Base-by-base conservation (phyloP, 2,113 vertebrate species). In the Calonectris borealis region DNA sequence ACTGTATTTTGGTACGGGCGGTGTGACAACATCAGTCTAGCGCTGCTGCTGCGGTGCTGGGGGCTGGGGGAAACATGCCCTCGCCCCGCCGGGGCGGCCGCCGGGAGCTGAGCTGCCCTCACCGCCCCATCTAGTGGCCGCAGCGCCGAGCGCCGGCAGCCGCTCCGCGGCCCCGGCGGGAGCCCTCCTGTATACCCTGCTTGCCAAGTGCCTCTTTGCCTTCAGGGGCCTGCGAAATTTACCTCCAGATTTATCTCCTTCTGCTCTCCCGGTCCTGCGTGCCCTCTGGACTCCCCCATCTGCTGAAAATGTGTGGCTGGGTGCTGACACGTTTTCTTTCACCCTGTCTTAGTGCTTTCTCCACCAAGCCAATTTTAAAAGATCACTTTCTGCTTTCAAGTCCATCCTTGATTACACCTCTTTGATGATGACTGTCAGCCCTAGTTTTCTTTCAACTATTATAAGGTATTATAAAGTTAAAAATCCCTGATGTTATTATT, bases 1-100 rank as follows among this genome's bases (percentile, higher is more conserved):
- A 0, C 49, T 10, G 5, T 36, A 8, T 14, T 27, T 51, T 5
- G 21, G 27, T 8, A 10, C 0, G 5, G 11, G 6, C 7, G 17
- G 3, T 25, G 31, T 16, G 36, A 15, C 40, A 46, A 4, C 48
- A 34, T 20, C 44, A 10, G 4, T 2, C 27, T 13, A 16, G 29
- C 8, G 2, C 19, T 31, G 29, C 25, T 2, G 27, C 29, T 16
- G 20, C 61, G 13, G 14, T 4, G 26, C 38, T 20, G 14, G 14
- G 11, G 21, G 31, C 48, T 24, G n/a, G 1, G 48, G 18, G 16
- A 31, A 21, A 11, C 1, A 1, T 18, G 9, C 70, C 31, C 32
- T 18, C 24, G 27, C 16, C 16, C 22, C 11, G 14, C 34, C 18
- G 8, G 25, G 8, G 5, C 13, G 8, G 9, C 25, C 13, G 3